Evolutionary conservation across 2,888 invertebrate species (phyloP).

Genomic region (Drosophila falleni): DNA sequence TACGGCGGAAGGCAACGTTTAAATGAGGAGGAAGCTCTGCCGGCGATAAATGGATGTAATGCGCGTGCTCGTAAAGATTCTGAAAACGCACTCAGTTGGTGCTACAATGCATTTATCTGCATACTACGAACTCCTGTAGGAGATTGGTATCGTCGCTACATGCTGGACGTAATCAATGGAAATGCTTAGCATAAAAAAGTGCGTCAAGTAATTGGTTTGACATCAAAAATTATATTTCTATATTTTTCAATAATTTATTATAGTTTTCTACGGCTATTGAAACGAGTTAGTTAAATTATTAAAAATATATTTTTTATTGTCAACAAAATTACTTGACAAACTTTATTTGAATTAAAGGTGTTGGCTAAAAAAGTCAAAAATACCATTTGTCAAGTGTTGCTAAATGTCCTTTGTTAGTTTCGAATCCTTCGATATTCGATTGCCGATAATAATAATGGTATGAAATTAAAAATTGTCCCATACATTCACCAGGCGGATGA

Average conservation of each 20-base stretch:
- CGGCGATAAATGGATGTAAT: slow-evolving; percentile 35
- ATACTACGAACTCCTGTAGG: slow-evolving; percentile 46
- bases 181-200: slow-evolving; percentile 20
- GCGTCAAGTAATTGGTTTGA: not conserved
- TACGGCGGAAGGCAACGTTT: slow-evolving; percentile 33
- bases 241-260: no score
- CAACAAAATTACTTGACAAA: no score
- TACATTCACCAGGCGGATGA: slow-evolving; percentile 13
- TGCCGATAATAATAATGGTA: not conserved
- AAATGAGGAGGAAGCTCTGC: slow-evolving; percentile 34
- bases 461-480: slow-evolving; percentile 2
- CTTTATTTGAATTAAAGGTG: no score
- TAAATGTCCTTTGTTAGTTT: not conserved
- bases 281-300: no score
- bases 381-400: not conserved
- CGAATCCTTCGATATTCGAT: slow-evolving; percentile 16
- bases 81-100: slow-evolving; percentile 11
- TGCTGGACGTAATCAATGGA: slow-evolving; percentile 48
- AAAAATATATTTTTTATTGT: no score
- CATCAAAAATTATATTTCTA: not conserved
- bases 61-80: not conserved
- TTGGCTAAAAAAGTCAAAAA: not conserved
- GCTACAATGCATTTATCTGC: slow-evolving; percentile 40
- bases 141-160: slow-evolving; percentile 47
- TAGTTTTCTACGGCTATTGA: no score